Evolutionary conservation across 2,888 invertebrate species (phyloP).

Genomic region (Diabrotica balteata): DNA sequence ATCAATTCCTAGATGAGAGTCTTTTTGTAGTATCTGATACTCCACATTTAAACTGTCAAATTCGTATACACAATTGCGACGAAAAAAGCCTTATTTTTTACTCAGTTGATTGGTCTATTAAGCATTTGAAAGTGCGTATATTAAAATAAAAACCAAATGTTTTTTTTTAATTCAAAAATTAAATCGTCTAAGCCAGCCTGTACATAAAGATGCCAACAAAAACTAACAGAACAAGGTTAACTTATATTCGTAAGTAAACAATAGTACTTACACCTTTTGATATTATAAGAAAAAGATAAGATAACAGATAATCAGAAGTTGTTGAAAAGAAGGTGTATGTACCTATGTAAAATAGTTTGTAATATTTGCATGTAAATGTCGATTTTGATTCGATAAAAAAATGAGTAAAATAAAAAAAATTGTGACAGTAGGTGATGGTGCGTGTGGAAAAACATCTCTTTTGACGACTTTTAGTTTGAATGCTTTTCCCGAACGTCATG

Average conservation of each 20-base stretch:
- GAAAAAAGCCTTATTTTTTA: too few species aligned
- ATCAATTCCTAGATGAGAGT: too few species aligned
- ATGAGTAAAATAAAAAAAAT: conserved; percentile 37
- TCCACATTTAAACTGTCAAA: too few species aligned
- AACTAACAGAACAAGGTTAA: conserved; percentile 6
- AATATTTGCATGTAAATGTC: conserved; percentile 14
- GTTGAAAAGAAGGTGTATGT: neutral
- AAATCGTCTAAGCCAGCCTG: too few species aligned
- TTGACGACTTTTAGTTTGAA: conserved; percentile 68
- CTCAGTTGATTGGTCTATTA: too few species aligned
- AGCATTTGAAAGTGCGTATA: neutral
- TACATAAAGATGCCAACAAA: neutral
- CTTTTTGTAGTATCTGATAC: too few species aligned
- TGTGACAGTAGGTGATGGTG: conserved; percentile 69
- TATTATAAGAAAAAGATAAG: conserved; percentile 25
- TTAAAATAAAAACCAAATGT: too few species aligned
- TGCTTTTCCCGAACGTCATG: conserved; percentile 67
- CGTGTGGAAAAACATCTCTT: conserved; percentile 71
- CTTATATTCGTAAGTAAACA: too few species aligned
- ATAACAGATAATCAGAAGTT: conserved; percentile 17
- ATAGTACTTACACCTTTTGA: conserved; percentile 1
- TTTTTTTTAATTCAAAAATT: too few species aligned
- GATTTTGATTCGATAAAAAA: neutral
- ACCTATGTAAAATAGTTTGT: conserved; percentile 4
- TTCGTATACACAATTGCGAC: too few species aligned